Conservation (phyloP, 2,113 vertebrate species). For the Panthera leo region DNA sequence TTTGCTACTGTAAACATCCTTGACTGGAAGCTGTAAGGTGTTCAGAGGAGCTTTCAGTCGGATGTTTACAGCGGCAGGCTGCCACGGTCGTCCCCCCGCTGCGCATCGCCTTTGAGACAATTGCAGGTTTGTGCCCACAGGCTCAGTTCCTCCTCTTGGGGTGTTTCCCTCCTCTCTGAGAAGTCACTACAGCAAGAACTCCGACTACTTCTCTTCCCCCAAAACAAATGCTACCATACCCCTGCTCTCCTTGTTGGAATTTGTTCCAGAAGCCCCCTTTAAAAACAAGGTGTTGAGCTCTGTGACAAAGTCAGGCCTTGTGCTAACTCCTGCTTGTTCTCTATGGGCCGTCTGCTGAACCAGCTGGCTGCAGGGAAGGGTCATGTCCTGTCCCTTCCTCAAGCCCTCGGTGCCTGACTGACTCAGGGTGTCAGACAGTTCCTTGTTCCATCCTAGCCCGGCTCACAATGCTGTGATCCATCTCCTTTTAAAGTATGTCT, state of each 20-base stretch:
- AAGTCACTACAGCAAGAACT: neutral
- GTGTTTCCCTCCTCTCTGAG: slow-evolving; percentile 43
- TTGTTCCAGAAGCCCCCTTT: slow-evolving; percentile 8
- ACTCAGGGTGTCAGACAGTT: neutral
- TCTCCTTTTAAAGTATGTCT: slow-evolving; percentile 53
- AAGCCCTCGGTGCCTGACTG: slow-evolving; percentile 10
- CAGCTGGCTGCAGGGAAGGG: neutral
- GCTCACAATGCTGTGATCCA: neutral
- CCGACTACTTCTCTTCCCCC: slow-evolving; percentile 24
- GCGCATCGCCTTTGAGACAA: neutral
- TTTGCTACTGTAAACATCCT: slow-evolving; percentile 99
- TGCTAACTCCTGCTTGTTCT: neutral
- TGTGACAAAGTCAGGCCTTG: slow-evolving; percentile 41
- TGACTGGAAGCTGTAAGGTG: slow-evolving; percentile 99
- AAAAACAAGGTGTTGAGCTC: neutral
- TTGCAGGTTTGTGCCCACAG: slow-evolving; percentile 11
- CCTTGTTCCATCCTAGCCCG: neutral
- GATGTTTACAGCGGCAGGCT: slow-evolving; percentile 99
- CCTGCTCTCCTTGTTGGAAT: neutral
- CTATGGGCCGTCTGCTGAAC: slow-evolving; percentile 1
- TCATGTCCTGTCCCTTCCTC: neutral
- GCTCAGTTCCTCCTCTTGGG: slow-evolving; percentile 30
- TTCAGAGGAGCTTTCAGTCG: slow-evolving; percentile 97
- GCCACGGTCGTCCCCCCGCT: slow-evolving; percentile 84
- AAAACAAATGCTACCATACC: neutral